phyloP scores from a whole-genome alignment of 2,888 invertebrate genomes.

The Dicycla oo region DNA sequence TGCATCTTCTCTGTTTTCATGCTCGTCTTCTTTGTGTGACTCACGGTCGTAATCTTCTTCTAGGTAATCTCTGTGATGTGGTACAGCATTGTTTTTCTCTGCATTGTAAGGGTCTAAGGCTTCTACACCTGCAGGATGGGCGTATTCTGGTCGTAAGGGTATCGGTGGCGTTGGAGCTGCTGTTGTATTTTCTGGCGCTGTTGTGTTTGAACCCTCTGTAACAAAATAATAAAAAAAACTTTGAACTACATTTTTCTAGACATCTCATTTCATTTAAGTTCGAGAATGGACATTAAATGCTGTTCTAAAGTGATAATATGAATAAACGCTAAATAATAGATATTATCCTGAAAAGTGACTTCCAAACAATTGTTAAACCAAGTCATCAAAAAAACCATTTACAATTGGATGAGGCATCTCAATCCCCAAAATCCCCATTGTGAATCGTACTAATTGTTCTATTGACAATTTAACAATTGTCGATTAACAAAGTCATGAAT shows the following conservation, averaged over 20 bases:
- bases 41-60: conserved; percentile 89
- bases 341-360: background rate
- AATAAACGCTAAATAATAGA: conserved; percentile 6
- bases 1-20: conserved; percentile 86
- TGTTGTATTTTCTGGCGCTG: conserved; percentile 80
- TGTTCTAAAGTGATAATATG: background rate
- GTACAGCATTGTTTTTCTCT: conserved; percentile 82
- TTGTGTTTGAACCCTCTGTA: conserved; percentile 83
- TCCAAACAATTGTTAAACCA: background rate
- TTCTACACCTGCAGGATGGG: conserved; percentile 87
- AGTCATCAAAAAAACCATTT: conserved; percentile 21
- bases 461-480: too few relatives aligned
- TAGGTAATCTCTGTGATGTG: conserved; percentile 84
- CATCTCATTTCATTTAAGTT: background rate
- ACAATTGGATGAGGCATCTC: conserved; percentile 13
- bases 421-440: background rate
- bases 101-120: conserved; percentile 88
- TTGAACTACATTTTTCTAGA: background rate
- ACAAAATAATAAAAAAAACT: conserved; percentile 69
- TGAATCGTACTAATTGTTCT: conserved; percentile 2
- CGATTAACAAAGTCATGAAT: background rate
- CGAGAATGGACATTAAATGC: background rate
- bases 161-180: conserved; percentile 80
- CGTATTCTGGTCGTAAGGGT: conserved; percentile 86
- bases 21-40: conserved; percentile 86